Evolutionary conservation across 2,888 invertebrate genomes (phyloP), one percentile per base, ranked within the genome.

Genomic region (Lasioglossum zephyrum): DNA sequence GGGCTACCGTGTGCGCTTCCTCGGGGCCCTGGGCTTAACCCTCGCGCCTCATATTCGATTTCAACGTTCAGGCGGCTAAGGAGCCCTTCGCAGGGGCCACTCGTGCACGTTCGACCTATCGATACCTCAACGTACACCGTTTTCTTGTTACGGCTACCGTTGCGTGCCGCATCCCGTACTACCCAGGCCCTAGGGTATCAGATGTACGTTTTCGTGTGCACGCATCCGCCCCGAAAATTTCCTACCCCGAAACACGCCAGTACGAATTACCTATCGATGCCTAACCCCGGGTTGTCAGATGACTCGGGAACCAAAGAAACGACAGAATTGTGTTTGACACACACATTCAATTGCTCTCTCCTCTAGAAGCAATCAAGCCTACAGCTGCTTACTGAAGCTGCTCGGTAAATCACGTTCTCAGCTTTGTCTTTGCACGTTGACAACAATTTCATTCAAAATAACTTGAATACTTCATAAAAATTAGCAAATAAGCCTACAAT

Each of bases 41-140:
- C 92, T 92, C 86, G 91, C 88, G 84, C 82, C 91, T 92, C 93
- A 92, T 93, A 93, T 93, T 93, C 93, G 91, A 93, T 93, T 93
- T 93, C 93, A 93, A 87, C 84, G 80, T 87, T 88, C 79, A 81
- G 66, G 88, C 83, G 82, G 79, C 75, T 89, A 80, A 53, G 81
- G 73, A 77, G 74, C 81, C 74, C 80, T 84, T 79, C 85, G 88
- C 85, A 84, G 66, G 66, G 85, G 86, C 88, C 86, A 89, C 91
- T 91, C 91, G 83, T 86, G 91, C 90, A 90, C 90, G 91, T 91
- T 89, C 79, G 80, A 77, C 84, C 88, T 87, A 90, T 90, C 89
- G 91, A 87, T 90, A 83, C 69, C 84, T 85, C 79, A 81, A 78
- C 78, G 74, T 80, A 83, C 80, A 70, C 82, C 77, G 84, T 81